Base-by-base conservation (phyloP, 2,888 invertebrate species). In the Dynastes grantii region DNA sequence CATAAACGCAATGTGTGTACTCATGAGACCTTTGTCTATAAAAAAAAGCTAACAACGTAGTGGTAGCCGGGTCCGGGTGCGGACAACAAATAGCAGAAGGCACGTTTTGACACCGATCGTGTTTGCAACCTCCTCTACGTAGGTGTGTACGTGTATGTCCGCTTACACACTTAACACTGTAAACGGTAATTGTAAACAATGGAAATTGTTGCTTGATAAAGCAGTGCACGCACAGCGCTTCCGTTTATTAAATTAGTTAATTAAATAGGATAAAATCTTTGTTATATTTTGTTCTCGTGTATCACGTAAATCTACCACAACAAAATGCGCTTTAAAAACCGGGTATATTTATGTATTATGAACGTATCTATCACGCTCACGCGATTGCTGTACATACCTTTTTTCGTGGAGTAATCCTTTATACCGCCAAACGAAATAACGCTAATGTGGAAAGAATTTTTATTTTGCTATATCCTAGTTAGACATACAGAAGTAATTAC, bases 191-290 rank as follows among this genome's bases (percentile, higher is more conserved):
- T 22, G n/a, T 51, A 68, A 51, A 51, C 51, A 68, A 29, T 51
- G 27, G 9, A 68, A 68, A 68, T 63, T 63, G 63, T 63, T 51
- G 13, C n/a, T 68, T 53, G 68, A 68, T 51, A 53, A 68, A 45
- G 40, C 63, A 63, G n/a, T 13, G 32, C 63, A 63, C 45, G 68
- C 29, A 9, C 27, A 40, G 45, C n/a, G 68, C 1, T 8, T 29
- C 22, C 29, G 49, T 68, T 27, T 68, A 68, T 68, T 67, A 45
- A 49, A 67, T 67, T n/a, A 67, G 45, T 67, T 68, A 68, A 68
- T n/a, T n/a, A 68, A 68, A 51, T 68, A 49, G 27, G 68, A 68
- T 68, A 68, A 51, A 29, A 68, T 68, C 68, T 68, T 11, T 9
- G 29, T 68, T 51, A 29, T 49, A 27, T 51, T 29, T 22, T n/a